These are phyloP conservation scores for Thyatira batis DNA, from an alignment of 2,888 invertebrate species.

Conservation along the genomic window DNA sequence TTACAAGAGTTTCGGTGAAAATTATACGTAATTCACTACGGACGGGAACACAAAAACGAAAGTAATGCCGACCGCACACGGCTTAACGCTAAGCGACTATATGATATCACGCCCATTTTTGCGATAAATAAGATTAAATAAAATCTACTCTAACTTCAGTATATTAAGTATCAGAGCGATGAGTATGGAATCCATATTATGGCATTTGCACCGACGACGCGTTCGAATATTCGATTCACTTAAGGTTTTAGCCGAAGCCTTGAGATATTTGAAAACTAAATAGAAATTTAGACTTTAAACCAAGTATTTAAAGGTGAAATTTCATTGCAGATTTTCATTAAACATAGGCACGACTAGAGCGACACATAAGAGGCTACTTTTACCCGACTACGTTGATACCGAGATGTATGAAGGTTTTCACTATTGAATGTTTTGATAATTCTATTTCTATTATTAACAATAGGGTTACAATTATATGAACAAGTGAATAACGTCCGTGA, in stretches of 20 bases:
- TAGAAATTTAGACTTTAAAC: constrained; percentile 17
- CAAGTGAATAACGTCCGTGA: neutral
- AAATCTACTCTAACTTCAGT: constrained; percentile 20
- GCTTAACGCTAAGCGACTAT: constrained; percentile 28
- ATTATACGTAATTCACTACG: constrained; percentile 67
- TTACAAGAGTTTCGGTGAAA: constrained; percentile 50
- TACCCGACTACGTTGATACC: neutral
- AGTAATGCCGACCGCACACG: constrained; percentile 57
- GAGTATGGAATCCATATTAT: constrained; percentile 11
- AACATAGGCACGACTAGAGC: neutral
- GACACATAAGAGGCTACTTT: neutral
- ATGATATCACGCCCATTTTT: constrained; percentile 28
- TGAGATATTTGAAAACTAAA: constrained; percentile 6
- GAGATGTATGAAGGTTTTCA: neutral
- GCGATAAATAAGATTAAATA: constrained; percentile 9
- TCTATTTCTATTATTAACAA: neutral
- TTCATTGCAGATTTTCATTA: constrained; percentile 13
- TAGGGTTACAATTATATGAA: constrained; percentile 3
- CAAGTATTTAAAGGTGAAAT: constrained; percentile 20
- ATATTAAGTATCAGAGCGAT: constrained; percentile 22
- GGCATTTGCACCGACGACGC: constrained; percentile 1
- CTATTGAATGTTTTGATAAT: neutral
- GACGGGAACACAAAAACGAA: constrained; percentile 77
- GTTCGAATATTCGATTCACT: constrained; percentile 12
- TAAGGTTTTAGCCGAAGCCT: constrained; percentile 4